Evolutionary conservation across 2,888 invertebrate species (phyloP).

Genomic region (Teinopalpus imperialis): DNA sequence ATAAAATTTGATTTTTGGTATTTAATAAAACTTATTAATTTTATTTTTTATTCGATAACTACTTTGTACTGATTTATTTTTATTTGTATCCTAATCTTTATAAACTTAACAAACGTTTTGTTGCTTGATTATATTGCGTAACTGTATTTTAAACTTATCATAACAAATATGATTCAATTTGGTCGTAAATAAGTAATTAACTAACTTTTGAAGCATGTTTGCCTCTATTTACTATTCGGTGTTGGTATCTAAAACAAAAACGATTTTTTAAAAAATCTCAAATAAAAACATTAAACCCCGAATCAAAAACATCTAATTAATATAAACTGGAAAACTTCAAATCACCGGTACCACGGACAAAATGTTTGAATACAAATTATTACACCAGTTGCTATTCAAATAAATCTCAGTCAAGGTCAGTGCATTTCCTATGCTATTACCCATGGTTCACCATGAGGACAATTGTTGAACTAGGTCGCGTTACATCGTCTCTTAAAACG

Average conservation of each 20-base stretch:
- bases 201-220: slow-evolving; percentile 20
- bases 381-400: slow-evolving; percentile 14
- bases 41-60: no score
- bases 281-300: not conserved
- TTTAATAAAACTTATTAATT: no score
- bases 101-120: no score
- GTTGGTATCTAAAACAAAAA: slow-evolving; percentile 16
- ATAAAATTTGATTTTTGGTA: no score
- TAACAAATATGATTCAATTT: no score
- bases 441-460: slow-evolving; percentile 39
- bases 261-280: not conserved
- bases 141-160: no score
- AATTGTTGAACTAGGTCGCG: slow-evolving; percentile 62
- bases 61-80: no score
- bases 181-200: no score
- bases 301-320: not conserved
- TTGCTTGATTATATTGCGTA: no score
- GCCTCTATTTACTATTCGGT: slow-evolving; percentile 8
- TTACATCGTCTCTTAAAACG: slow-evolving; percentile 51
- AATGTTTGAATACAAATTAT: not conserved
- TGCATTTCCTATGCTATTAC: slow-evolving; percentile 37
- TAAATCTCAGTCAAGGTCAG: slow-evolving; percentile 48
- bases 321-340: no score
- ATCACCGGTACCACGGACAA: no score
- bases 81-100: no score